phyloP scores from a whole-genome alignment of 2,797 vertebrate species.

The Sebastes iracundus region DNA sequence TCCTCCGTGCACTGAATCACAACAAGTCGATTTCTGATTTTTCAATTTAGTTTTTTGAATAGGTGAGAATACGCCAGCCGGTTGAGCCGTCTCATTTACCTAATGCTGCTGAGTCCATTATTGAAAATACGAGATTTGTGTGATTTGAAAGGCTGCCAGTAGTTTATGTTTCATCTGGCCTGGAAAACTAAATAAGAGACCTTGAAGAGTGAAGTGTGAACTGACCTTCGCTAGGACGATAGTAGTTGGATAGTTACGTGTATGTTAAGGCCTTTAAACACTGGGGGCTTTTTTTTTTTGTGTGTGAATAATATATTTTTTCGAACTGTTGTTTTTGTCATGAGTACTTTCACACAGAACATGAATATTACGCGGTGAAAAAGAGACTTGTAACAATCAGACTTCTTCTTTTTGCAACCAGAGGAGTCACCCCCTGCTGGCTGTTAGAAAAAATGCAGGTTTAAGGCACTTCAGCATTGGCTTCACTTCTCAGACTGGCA shows the following conservation, averaged over 20 bases:
- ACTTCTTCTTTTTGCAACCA: too few relatives aligned
- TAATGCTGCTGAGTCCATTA: background rate
- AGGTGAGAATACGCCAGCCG: background rate
- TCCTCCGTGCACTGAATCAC: background rate
- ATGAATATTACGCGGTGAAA: too few relatives aligned
- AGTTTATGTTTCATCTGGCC: constrained; percentile 20
- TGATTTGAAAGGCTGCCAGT: constrained; percentile 14
- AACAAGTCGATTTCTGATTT: background rate
- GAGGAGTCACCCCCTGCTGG: too few relatives aligned
- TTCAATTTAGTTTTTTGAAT: background rate
- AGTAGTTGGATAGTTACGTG: background rate
- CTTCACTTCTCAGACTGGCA: too few relatives aligned
- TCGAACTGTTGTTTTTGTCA: too few relatives aligned
- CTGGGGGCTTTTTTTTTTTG: too few relatives aligned
- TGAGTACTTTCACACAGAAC: too few relatives aligned
- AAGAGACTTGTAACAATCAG: too few relatives aligned
- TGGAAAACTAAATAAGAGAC: constrained; percentile 18
- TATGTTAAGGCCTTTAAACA: background rate
- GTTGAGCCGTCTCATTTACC: background rate
- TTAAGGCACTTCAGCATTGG: too few relatives aligned
- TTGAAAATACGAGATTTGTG: constrained; percentile 5
- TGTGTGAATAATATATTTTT: too few relatives aligned
- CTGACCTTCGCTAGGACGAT: background rate
- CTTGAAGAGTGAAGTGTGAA: background rate
- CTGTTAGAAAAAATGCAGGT: too few relatives aligned